phyloP scores from a whole-genome alignment of 2,888 invertebrate genomes.

The Pedicia rivosa region DNA sequence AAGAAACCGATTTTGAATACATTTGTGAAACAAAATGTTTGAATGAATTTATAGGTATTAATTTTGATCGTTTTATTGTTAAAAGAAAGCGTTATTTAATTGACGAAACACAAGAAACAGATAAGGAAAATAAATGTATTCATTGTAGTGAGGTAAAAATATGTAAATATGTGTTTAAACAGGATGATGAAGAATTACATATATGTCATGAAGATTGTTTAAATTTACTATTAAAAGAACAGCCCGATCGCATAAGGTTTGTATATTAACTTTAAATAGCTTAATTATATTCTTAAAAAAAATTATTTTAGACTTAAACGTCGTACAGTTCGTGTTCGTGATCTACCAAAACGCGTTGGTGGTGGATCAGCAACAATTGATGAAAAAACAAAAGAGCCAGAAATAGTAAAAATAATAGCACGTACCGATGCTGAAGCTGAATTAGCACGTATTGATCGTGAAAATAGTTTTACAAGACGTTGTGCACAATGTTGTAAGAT shows the following conservation, averaged over 20 bases:
- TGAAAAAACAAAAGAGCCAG: slow-evolving; percentile 16
- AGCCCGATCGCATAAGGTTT: slow-evolving; percentile 30
- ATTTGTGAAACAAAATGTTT: slow-evolving; percentile 37
- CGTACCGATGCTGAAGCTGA: slow-evolving; percentile 41
- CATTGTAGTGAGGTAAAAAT: slow-evolving; percentile 34
- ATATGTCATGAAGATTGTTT: slow-evolving; percentile 43
- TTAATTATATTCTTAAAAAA: no score
- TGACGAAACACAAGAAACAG: slow-evolving; percentile 23
- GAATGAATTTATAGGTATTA: slow-evolving; percentile 35
- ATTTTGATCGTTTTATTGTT: slow-evolving; percentile 37
- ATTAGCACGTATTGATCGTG: slow-evolving; percentile 39
- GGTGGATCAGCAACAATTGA: slow-evolving; percentile 14
- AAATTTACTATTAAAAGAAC: slow-evolving; percentile 31
- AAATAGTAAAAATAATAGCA: slow-evolving; percentile 35
- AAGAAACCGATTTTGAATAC: slow-evolving; percentile 34
- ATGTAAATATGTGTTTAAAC: slow-evolving; percentile 33
- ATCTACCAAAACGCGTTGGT: slow-evolving; percentile 15
- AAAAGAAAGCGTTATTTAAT: slow-evolving; percentile 36
- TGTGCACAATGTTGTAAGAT: slow-evolving; percentile 40
- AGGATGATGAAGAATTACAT: slow-evolving; percentile 34
- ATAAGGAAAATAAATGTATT: slow-evolving; percentile 28
- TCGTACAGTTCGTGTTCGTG: slow-evolving; percentile 27
- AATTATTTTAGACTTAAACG: slow-evolving; percentile 16
- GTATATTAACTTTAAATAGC: neutral
- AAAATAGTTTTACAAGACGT: slow-evolving; percentile 37